phyloP scores from a whole-genome alignment of 1,140 invertebrate genomes.

The Bombus haemorrhoidalis region DNA sequence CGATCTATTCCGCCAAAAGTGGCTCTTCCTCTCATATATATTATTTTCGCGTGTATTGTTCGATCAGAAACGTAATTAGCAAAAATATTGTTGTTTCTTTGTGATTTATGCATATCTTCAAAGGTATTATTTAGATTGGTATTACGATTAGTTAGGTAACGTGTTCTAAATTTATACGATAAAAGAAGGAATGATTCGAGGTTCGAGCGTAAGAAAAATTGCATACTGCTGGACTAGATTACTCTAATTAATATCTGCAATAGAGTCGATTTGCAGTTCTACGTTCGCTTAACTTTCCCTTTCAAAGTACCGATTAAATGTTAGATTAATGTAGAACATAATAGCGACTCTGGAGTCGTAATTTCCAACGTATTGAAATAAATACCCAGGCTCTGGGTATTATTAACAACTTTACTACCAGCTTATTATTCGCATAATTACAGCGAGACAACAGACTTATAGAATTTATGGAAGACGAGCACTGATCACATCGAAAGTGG shows the following conservation, averaged over 20 bases:
- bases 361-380: not conserved
- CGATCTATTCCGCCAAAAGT: too few species aligned
- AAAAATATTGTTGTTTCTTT: not conserved
- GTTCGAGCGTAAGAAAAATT: not conserved
- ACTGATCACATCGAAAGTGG: not conserved
- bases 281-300: not conserved
- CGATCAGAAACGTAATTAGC: not conserved
- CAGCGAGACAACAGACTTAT: not conserved
- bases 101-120: not conserved
- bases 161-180: not conserved
- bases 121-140: not conserved
- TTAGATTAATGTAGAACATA: not conserved
- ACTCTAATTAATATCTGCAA: not conserved
- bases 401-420: not conserved
- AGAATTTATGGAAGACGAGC: not conserved
- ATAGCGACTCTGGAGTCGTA: not conserved
- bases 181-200: not conserved
- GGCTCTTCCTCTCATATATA: not conserved
- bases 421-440: not conserved
- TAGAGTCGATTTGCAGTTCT: not conserved
- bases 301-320: not conserved
- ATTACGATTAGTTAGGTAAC: not conserved
- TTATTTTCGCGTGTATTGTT: not conserved
- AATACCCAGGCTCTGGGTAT: not conserved
- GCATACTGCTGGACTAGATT: not conserved